These are phyloP conservation scores for Urocitellus parryii DNA, from an alignment of 2,113 vertebrate genomes.

Conservation along the genomic window DNA sequence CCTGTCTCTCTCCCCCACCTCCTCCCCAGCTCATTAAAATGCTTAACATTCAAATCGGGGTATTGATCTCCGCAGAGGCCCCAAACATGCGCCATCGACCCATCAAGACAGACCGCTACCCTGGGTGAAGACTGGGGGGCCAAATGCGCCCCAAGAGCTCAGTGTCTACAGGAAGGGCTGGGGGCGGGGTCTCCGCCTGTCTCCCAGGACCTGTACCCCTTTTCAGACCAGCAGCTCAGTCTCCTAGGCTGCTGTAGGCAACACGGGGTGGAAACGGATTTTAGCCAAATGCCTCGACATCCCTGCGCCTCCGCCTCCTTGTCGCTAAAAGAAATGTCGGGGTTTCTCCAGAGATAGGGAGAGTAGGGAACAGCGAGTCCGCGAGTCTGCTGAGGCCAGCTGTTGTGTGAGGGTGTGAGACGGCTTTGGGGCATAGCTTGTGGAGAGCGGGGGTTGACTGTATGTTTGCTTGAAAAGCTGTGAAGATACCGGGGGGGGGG, in stretches of 20 bases:
- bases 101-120: neutral
- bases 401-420: conserved; percentile 74
- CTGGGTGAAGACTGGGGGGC: neutral
- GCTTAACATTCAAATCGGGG: conserved; percentile 68
- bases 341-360: conserved; percentile 37
- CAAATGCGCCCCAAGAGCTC: neutral
- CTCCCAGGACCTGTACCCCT: neutral
- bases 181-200: neutral
- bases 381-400: conserved; percentile 52
- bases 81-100: conserved; percentile 26
- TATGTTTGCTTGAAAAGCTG: conserved; percentile 6
- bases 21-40: conserved; percentile 75
- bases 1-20: neutral
- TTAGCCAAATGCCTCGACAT: conserved; percentile 49
- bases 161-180: neutral
- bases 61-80: conserved; percentile 66
- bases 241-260: neutral
- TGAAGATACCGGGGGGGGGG: neutral
- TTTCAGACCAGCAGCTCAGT: neutral
- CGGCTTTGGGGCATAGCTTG: neutral
- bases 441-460: neutral
- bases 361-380: conserved; percentile 23
- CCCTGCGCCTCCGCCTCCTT: neutral
- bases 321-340: conserved; percentile 40
- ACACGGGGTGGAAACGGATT: neutral